These are phyloP conservation scores for Hylia prasina DNA, from an alignment of 2,113 vertebrate genomes.

Conservation along the genomic window DNA sequence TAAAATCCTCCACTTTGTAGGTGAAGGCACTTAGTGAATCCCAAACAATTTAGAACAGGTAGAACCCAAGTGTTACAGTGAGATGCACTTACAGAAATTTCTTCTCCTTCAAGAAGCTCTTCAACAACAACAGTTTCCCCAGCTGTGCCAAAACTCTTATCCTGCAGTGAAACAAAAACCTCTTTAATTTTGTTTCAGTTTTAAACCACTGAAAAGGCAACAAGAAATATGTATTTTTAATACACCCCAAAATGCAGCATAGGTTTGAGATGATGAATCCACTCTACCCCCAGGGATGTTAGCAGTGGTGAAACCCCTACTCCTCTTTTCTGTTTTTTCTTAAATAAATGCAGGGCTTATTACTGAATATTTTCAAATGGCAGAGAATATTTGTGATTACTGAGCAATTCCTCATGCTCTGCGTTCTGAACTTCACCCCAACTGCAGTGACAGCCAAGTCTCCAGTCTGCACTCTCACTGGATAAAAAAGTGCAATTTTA, in stretches of 20 bases:
- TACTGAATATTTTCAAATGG: background rate
- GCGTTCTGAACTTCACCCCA: background rate
- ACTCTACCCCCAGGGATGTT: background rate
- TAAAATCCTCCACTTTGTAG: background rate
- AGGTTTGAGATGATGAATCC: background rate
- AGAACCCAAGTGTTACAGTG: background rate
- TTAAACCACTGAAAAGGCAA: background rate
- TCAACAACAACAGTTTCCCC: conserved; percentile 94
- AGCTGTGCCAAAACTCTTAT: conserved; percentile 85
- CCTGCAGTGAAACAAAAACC: conserved; percentile 66
- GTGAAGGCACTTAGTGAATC: background rate
- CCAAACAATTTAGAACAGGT: background rate
- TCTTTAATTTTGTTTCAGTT: background rate
- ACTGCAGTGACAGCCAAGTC: background rate
- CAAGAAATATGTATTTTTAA: background rate
- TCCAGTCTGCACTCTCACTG: background rate
- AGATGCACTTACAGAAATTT: conserved; percentile 87
- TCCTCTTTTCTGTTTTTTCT: background rate
- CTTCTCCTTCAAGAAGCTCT: conserved; percentile 93
- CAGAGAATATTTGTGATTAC: background rate
- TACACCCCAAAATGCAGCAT: background rate
- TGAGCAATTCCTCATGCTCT: background rate
- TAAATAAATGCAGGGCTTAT: background rate
- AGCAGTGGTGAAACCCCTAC: background rate
- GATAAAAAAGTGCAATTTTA: background rate